These are phyloP conservation scores for Phyllotreta cruciferae DNA, from an alignment of 2,888 invertebrate species.

Conservation along the genomic window DNA sequence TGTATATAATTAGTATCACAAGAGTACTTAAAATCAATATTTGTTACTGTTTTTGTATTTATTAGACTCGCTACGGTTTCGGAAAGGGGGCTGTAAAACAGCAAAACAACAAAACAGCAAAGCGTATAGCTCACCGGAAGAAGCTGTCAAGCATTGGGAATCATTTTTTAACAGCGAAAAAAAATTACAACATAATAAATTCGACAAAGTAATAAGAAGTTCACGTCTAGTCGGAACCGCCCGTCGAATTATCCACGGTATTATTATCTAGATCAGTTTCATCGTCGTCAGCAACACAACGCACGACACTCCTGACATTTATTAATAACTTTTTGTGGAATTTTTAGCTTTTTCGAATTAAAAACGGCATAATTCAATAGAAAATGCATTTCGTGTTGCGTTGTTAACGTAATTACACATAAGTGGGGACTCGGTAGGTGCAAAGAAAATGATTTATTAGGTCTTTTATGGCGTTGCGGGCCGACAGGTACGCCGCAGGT, in stretches of 20 bases:
- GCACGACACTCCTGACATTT: slow-evolving; percentile 31
- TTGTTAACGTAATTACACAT: slow-evolving; percentile 38
- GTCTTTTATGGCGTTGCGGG: slow-evolving; percentile 31
- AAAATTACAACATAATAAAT: slow-evolving; percentile 7
- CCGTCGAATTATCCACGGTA: slow-evolving; percentile 28
- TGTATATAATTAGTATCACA: too few relatives aligned
- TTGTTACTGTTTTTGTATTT: too few relatives aligned
- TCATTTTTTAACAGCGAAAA: slow-evolving; percentile 22
- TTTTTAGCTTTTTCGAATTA: slow-evolving; percentile 35
- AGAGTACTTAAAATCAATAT: too few relatives aligned
- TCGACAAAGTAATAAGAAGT: slow-evolving; percentile 23
- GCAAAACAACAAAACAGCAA: too few relatives aligned
- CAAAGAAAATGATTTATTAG: slow-evolving; percentile 42
- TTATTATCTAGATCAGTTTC: slow-evolving; percentile 39
- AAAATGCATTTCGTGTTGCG: slow-evolving; percentile 33
- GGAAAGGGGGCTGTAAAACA: too few relatives aligned
- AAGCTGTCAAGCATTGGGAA: slow-evolving; percentile 20
- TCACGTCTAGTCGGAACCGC: slow-evolving; percentile 3
- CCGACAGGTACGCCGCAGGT: slow-evolving; percentile 39
- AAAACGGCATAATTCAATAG: slow-evolving; percentile 37
- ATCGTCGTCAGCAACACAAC: slow-evolving; percentile 20
- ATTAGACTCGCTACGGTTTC: too few relatives aligned
- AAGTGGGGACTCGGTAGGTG: slow-evolving; percentile 39
- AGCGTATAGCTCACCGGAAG: slow-evolving; percentile 26
- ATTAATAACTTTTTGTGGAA: slow-evolving; percentile 37